phyloP scores from a whole-genome alignment of 2,797 vertebrate genomes.

The Atherinosoma microstoma region DNA sequence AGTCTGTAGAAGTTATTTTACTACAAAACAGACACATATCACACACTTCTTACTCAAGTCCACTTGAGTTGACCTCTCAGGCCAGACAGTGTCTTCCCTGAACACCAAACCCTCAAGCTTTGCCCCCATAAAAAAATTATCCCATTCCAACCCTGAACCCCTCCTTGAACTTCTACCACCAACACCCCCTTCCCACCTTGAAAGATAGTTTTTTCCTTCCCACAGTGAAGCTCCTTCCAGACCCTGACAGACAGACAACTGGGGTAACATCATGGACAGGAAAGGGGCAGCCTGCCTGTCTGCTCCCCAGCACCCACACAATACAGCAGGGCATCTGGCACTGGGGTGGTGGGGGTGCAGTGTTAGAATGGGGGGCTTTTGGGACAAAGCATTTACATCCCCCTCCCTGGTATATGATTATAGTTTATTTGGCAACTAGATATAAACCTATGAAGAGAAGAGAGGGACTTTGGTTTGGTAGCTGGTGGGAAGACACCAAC shows the following conservation, averaged over 20 bases:
- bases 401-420: slow-evolving; percentile 78
- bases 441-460: slow-evolving; percentile 41
- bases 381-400: slow-evolving; percentile 74
- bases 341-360: slow-evolving; percentile 42
- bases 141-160: slow-evolving; percentile 34
- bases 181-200: background rate
- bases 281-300: slow-evolving; percentile 58
- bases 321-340: slow-evolving; percentile 81
- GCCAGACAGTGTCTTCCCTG: slow-evolving; percentile 63
- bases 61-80: slow-evolving; percentile 72
- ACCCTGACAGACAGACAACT: slow-evolving; percentile 71
- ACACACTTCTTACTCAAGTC: slow-evolving; percentile 64
- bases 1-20: slow-evolving; percentile 62
- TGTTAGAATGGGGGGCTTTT: slow-evolving; percentile 42
- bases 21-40: slow-evolving; percentile 13
- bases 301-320: slow-evolving; percentile 72
- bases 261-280: slow-evolving; percentile 73
- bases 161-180: slow-evolving; percentile 49
- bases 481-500: background rate
- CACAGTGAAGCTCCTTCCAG: slow-evolving; percentile 78
- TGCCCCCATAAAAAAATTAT: background rate
- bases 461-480: slow-evolving; percentile 17
- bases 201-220: slow-evolving; percentile 59
- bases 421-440: slow-evolving; percentile 68
- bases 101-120: slow-evolving; percentile 10